Conservation (phyloP, 2,113 vertebrate species). For the Laterallus jamaicensis region DNA sequence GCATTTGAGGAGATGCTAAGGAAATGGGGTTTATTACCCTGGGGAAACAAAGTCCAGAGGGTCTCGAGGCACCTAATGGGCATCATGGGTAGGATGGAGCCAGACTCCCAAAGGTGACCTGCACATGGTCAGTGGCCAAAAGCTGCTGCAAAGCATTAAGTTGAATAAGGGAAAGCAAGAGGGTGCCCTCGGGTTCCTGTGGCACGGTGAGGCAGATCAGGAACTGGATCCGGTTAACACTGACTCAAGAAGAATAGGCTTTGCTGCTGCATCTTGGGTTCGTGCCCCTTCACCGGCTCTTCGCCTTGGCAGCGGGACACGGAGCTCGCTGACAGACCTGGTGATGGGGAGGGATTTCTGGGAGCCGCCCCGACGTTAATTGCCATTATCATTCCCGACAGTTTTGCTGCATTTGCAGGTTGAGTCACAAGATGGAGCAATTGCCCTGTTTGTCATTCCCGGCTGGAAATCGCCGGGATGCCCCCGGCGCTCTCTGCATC, state of each 20-base stretch:
- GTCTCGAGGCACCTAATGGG: rapidly evolving
- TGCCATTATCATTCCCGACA: rapidly evolving
- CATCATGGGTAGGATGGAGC: background rate
- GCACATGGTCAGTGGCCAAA: background rate
- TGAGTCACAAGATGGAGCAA: conserved; percentile 56
- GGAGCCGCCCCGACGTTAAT: rapidly evolving
- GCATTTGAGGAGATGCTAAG: background rate
- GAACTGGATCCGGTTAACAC: background rate
- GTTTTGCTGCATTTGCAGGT: background rate
- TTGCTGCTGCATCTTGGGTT: no score
- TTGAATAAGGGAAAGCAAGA: background rate
- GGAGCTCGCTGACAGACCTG: background rate
- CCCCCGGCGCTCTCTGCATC: background rate
- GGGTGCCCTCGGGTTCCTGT: background rate
- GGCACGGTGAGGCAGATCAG: rapidly evolving
- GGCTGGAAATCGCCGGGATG: rapidly evolving
- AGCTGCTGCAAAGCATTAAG: background rate
- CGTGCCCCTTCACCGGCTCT: background rate
- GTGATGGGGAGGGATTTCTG: rapidly evolving
- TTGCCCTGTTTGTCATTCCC: background rate
- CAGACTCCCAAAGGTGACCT: background rate
- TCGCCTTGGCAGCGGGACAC: rapidly evolving
- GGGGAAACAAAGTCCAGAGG: background rate
- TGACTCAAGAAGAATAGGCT: rapidly evolving
- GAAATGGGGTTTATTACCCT: background rate